Percentiles rank a stretch among this genome's conserved stretches.
phyloP scores from a whole-genome alignment of 2,888 invertebrate species.

The Plagiodera versicolora region DNA sequence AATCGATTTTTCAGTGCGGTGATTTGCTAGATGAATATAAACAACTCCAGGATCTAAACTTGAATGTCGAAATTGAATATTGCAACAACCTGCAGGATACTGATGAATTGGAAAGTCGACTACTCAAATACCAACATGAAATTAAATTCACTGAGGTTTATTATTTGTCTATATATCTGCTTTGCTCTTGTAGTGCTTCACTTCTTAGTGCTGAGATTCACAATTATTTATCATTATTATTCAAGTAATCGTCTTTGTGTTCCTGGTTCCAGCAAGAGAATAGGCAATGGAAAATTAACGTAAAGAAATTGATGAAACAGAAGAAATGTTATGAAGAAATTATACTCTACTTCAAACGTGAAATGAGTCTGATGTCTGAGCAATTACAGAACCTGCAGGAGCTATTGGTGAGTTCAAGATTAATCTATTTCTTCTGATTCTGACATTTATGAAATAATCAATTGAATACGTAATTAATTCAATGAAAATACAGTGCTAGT shows the following conservation, averaged over 20 bases:
- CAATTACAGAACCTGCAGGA: constrained; percentile 46
- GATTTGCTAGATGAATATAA: constrained; percentile 25
- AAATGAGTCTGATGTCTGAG: constrained; percentile 45
- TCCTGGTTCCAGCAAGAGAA: constrained; percentile 32
- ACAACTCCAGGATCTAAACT: constrained; percentile 46
- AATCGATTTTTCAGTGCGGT: constrained; percentile 19
- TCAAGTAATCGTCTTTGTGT: background rate
- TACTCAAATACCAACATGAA: constrained; percentile 47
- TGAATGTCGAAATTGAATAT: constrained; percentile 49
- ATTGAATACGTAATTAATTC: no score
- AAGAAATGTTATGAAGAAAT: constrained; percentile 45
- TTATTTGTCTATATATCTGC: constrained; percentile 11
- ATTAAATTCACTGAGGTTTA: constrained; percentile 45
- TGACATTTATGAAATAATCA: no score
- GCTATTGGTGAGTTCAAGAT: constrained; percentile 40
- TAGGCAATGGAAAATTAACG: constrained; percentile 24
- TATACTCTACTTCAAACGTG: constrained; percentile 44
- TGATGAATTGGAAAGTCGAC: constrained; percentile 45
- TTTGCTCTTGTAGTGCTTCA: constrained; percentile 13
- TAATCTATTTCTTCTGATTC: background rate
- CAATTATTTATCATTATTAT: background rate
- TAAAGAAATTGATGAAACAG: constrained; percentile 40
- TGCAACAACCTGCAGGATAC: constrained; percentile 49
- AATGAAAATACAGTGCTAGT: no score
- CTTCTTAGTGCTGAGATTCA: background rate